A percentile compares a stretch with the other conserved stretches of the same genome.
phyloP scores from a whole-genome alignment of 64 coral and sea anemone genomes.

The Trachythela sp. region DNA sequence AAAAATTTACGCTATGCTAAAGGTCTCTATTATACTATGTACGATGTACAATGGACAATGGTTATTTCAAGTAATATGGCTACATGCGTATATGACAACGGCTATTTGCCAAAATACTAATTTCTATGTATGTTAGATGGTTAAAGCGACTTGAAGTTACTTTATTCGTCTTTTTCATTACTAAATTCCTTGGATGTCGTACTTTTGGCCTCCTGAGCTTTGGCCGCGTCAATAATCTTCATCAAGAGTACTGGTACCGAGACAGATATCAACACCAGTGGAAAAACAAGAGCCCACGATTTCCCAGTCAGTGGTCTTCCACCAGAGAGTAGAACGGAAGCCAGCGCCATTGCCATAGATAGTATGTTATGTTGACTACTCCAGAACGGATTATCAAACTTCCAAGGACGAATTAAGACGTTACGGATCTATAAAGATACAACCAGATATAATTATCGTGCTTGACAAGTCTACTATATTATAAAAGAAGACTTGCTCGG shows the following conservation, averaged over 20 bases:
- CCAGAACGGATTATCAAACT: background rate
- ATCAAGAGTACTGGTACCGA: background rate
- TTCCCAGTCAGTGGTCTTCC: constrained; percentile 3
- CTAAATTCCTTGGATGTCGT: too few relatives aligned
- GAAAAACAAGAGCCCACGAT: constrained; percentile 20
- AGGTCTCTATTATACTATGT: too few relatives aligned
- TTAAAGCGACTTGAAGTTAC: too few relatives aligned
- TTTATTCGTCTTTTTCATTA: too few relatives aligned
- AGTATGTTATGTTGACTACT: background rate
- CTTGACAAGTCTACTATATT: too few relatives aligned
- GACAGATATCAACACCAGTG: background rate
- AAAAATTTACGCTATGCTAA: too few relatives aligned
- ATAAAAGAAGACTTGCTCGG: too few relatives aligned
- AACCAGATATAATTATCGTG: background rate
- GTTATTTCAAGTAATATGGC: too few relatives aligned
- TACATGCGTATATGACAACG: too few relatives aligned
- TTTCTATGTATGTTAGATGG: too few relatives aligned
- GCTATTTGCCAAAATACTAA: too few relatives aligned
- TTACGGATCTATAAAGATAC: background rate
- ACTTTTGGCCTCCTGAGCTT: background rate
- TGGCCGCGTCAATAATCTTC: background rate
- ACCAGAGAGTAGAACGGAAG: background rate
- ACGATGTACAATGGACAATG: too few relatives aligned
- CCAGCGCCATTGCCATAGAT: constrained; percentile 17
- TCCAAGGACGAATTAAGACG: background rate